phyloP scores from a whole-genome alignment of 2,113 vertebrate genomes.

The Corythornis madagascariensis region DNA sequence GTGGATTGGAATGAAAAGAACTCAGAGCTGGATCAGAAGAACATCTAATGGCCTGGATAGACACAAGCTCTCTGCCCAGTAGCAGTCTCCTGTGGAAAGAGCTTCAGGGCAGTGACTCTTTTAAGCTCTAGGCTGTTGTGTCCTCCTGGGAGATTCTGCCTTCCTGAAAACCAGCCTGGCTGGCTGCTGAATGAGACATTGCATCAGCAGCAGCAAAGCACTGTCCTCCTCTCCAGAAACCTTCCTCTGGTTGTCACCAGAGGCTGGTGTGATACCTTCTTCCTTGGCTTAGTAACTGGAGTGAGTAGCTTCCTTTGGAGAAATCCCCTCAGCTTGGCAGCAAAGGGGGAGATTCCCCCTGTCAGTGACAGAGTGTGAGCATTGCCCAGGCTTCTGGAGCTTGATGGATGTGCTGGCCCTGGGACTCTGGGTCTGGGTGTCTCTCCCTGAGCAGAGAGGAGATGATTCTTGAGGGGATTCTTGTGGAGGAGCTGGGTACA shows the following conservation, averaged over 20 bases:
- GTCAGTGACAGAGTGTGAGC: neutral
- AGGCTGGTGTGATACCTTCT: neutral
- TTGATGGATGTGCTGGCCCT: neutral
- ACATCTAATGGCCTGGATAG: neutral
- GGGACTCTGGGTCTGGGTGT: neutral
- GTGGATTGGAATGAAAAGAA: neutral
- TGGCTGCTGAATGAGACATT: neutral
- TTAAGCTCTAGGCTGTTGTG: neutral
- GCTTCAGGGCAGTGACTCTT: neutral
- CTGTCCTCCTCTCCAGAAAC: conserved; percentile 8
- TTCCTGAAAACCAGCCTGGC: neutral
- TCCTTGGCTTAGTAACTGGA: neutral
- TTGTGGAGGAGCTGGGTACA: neutral
- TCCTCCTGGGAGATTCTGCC: neutral
- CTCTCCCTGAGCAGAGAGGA: neutral
- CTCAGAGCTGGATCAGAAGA: neutral
- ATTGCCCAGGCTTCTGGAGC: neutral
- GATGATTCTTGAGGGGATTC: neutral
- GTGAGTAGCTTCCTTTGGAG: neutral
- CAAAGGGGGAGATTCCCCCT: neutral
- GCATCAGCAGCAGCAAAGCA: neutral
- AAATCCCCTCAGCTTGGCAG: neutral
- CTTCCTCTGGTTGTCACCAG: neutral
- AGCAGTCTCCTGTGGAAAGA: neutral
- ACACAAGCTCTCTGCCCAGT: neutral